Conservation (phyloP, 2,113 vertebrate species). For the Myotis brandtii region DNA sequence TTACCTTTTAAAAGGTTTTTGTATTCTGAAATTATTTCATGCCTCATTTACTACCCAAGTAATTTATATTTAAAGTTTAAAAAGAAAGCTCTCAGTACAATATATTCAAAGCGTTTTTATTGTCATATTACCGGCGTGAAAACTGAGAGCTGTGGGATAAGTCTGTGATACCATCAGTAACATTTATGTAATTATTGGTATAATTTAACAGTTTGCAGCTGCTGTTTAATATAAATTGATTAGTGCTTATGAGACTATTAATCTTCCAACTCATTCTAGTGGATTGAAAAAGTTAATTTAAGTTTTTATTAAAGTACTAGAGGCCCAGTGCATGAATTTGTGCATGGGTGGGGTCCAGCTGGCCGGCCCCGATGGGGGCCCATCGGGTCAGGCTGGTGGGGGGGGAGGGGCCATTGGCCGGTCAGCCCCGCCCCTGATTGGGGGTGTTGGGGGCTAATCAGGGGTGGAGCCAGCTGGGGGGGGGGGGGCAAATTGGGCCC, state of each 20-base stretch:
- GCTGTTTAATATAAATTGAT: neutral
- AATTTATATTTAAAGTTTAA: neutral
- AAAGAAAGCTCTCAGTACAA: neutral
- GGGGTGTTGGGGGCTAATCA: no score
- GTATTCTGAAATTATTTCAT: neutral
- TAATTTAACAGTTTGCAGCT: neutral
- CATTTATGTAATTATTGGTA: neutral
- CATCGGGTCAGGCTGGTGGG: no score
- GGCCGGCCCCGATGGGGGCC: no score
- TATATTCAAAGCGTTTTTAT: neutral
- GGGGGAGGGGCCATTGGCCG: no score
- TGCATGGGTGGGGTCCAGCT: no score
- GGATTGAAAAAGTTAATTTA: slow-evolving; percentile 17
- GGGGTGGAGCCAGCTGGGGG: no score
- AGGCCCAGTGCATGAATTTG: no score
- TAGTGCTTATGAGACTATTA: neutral
- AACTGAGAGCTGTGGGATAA: neutral
- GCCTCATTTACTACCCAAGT: neutral
- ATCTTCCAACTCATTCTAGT: slow-evolving; percentile 7
- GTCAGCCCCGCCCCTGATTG: no score
- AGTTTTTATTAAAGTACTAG: slow-evolving; percentile 21
- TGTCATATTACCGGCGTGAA: neutral
- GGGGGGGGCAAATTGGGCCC: no score
- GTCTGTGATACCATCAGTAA: neutral
- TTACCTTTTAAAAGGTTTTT: slow-evolving; percentile 56